Evolutionary conservation across 2,888 invertebrate species (phyloP).

Genomic region (Sepiola atlantica): DNA sequence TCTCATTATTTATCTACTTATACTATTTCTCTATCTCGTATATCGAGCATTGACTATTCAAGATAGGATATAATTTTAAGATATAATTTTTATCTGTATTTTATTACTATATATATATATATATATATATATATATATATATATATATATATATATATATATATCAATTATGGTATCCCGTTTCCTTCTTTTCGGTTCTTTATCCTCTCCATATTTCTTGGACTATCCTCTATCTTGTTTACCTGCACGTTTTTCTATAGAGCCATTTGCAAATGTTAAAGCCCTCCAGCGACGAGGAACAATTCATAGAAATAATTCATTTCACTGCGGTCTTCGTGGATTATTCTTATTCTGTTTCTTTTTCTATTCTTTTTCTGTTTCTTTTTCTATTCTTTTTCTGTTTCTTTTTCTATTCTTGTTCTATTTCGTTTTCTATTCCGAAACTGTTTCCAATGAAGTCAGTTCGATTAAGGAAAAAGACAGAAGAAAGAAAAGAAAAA

Average conservation of each 20-base stretch:
- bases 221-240: background rate
- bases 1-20: too few relatives aligned
- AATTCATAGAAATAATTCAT: constrained; percentile 18
- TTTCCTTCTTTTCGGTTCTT: background rate
- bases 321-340: background rate
- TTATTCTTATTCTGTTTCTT: background rate
- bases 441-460: constrained; percentile 15
- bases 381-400: background rate
- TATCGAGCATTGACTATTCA: too few relatives aligned
- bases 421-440: background rate
- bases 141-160: background rate
- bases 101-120: background rate
- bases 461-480: background rate
- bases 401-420: background rate
- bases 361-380: background rate
- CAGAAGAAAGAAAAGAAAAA: background rate
- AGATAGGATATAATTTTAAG: too few relatives aligned
- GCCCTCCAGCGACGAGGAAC: background rate
- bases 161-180: background rate
- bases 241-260: background rate
- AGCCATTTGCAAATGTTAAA: background rate
- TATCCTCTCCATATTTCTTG: background rate
- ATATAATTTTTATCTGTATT: too few relatives aligned
- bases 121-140: background rate
- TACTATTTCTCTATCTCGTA: too few relatives aligned